Conservation (phyloP, 2,797 vertebrate species). For the Pangasius mekongensis region DNA sequence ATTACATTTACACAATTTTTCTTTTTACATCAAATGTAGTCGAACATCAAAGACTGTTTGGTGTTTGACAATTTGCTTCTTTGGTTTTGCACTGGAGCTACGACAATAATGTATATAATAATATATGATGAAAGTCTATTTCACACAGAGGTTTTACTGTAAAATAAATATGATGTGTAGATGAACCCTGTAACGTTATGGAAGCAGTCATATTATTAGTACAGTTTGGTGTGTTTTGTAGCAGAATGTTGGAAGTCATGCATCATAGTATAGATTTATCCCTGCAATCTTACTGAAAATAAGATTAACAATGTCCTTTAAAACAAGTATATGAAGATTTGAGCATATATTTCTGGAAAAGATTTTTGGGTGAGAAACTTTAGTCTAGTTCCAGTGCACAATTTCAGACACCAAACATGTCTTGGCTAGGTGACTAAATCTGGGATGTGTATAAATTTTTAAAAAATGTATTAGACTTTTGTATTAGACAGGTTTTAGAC, state of each 20-base stretch:
- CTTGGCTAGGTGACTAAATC: neutral
- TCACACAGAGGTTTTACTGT: neutral
- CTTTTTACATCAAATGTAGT: neutral
- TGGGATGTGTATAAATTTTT: neutral
- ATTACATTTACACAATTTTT: neutral
- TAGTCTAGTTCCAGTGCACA: neutral
- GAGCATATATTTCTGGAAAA: neutral
- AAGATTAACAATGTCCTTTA: neutral
- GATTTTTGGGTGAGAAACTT: neutral
- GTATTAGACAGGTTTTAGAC: neutral
- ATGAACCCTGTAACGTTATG: neutral
- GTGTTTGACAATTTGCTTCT: neutral
- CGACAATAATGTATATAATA: neutral
- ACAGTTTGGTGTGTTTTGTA: no score
- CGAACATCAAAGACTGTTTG: neutral
- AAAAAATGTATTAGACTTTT: neutral
- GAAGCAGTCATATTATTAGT: neutral
- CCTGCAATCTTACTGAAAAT: neutral
- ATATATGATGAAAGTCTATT: neutral
- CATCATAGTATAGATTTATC: neutral
- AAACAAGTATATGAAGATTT: neutral
- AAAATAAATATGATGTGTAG: neutral
- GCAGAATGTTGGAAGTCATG: no score
- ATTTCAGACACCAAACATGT: neutral
- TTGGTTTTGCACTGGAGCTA: neutral